A percentile compares a stretch with the other conserved stretches of the same genome.
These are phyloP conservation scores for Dasyprocta punctata DNA, from an alignment of 2,113 vertebrate genomes.

Conservation along the genomic window DNA sequence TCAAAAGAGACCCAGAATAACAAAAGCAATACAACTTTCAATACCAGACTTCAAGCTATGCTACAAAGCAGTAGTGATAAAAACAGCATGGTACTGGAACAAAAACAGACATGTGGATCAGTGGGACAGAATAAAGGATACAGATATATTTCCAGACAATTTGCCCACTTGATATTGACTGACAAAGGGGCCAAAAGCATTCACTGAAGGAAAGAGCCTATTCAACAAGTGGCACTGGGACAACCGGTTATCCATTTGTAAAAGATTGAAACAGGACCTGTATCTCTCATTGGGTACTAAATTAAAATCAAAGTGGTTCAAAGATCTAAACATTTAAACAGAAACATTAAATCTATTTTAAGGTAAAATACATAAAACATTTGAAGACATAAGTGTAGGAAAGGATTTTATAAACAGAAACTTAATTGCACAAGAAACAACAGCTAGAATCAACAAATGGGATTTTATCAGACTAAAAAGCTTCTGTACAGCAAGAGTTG, in stretches of 20 bases:
- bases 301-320: background rate
- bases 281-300: background rate
- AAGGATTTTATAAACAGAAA: background rate
- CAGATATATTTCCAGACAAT: background rate
- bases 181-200: background rate
- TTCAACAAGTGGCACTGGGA: background rate
- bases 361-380: background rate
- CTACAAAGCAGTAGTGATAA: background rate
- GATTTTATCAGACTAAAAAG: background rate
- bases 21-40: background rate
- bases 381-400: background rate
- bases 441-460: background rate
- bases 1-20: background rate
- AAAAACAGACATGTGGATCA: background rate
- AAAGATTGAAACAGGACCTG: background rate
- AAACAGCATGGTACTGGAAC: background rate
- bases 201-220: background rate
- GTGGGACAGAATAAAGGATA: background rate
- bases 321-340: background rate
- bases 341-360: background rate
- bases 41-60: background rate
- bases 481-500: background rate
- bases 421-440: background rate
- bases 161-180: background rate
- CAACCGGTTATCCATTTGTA: background rate